Evolutionary conservation across 2,888 invertebrate genomes (phyloP), one percentile per base, ranked within the genome.

Genomic region (Mesopsocus fuscifrons): DNA sequence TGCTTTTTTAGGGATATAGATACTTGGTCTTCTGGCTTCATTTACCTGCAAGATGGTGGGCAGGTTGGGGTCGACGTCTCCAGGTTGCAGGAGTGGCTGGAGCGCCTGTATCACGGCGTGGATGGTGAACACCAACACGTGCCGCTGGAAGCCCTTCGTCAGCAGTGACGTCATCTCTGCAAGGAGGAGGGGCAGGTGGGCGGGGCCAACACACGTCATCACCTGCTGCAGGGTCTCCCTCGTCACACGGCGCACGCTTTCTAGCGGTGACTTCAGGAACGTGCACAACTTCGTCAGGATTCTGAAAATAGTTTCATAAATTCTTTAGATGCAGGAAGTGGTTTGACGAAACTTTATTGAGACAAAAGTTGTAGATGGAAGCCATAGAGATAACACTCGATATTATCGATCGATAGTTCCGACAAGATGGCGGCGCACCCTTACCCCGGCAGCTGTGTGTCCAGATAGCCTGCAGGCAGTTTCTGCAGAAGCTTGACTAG

Each of bases 201-300:
- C 62, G 0, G 88, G 74, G 0, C 95, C 95, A 6, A 98, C 67
- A 0, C 83, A 73, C 1, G 74, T 55, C 75, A 91, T 81, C 20
- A 94, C 84, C 60, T 88, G 84, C 51, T 84, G 78, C n/a, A 97
- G 68, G n/a, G 87, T 89, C 57, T 89, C 85, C 23, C 92, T 70
- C 0, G 94, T 80, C 1, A 75, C 65, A 55, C 82, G 74, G 33
- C 95, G 71, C 2, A 94, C 84, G 53, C 87, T 85, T 51, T 82
- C 81, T 16, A 89, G 60, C 2, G 83, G 81, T 0, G 92, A 92
- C 58, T 85, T 87, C 45, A 97, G 62, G 57, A 94, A 91, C 1
- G 82, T 79, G 54, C 88, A 88, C 1, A 95, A 66, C 59, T 92
- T 92, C 66, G 84, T 75, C 48, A 89, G 77, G 41, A 89, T 75